Base-by-base conservation (phyloP, 2,888 invertebrate genomes). In the Hypena proboscidalis region DNA sequence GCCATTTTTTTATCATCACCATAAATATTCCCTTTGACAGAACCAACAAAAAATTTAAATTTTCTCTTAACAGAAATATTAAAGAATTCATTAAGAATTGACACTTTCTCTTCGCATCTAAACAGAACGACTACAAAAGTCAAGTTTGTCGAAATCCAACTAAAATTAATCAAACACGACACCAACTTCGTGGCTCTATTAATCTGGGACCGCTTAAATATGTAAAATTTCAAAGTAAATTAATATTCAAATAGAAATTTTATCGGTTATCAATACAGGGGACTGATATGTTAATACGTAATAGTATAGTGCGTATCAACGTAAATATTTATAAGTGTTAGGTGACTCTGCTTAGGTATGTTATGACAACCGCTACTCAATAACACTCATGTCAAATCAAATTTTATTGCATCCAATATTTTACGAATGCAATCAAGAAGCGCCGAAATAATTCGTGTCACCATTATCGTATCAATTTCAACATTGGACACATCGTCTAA, bases 161-260 rank as follows among this genome's bases (percentile, higher is more conserved):
- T 40, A 31, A 57, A 57, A 64, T 62, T 60, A 57, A 62, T 62
- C 57, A 64, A 60, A 61, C 51, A 49, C 23, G 58, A 47, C 47
- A 47, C 45, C 9, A 44, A 46, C 27, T 29, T 43, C 32, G 44
- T 41, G 37, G 43, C 37, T 21, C 47, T 33, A 37, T 48, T 48
- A 58, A 61, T 60, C 58, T 48, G 20, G 33, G 19, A 30, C 44
- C 35, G 43, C 34, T 61, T 65, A 49, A 65, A 48, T 56, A 57
- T 50, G 66, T 61, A 61, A 57, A 58, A 49, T 61, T 51, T 45
- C 58, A 46, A 63, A 66, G 57, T 58, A 53, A 63, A 66, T 67
- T 65, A 65, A 66, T 60, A 67, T 66, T 65, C 64, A 63, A 65
- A 63, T 53, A 53, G 20, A 60, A 53, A 49, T 67, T 55, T 54